Evolutionary conservation across 2,797 vertebrate species (phyloP).

Genomic region (Xerus rutilus): DNA sequence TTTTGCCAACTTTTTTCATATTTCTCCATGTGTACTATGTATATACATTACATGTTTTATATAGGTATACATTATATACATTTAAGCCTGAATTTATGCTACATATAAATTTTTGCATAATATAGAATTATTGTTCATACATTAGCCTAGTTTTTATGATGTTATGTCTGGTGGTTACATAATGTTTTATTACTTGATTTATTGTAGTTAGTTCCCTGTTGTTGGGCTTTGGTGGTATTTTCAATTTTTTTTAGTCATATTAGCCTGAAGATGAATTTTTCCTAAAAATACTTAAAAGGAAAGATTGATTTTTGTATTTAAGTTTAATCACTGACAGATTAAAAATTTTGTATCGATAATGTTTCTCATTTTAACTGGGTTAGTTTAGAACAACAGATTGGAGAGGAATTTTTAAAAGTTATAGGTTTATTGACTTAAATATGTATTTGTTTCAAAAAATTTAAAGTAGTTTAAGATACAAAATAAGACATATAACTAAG

Average conservation of each 20-base stretch:
- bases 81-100: conserved; percentile 18
- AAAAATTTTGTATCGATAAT: neutral
- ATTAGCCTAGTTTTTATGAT: neutral
- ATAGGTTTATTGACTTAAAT: conserved; percentile 39
- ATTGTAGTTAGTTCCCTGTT: neutral
- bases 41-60: no score
- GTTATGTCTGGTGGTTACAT: neutral
- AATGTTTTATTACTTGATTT: conserved; percentile 7
- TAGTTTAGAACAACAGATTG: conserved; percentile 50
- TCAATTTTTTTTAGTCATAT: conserved; percentile 8
- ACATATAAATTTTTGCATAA: conserved; percentile 43
- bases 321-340: conserved; percentile 19
- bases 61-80: no score
- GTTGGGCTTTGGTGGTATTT: neutral
- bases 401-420: conserved; percentile 47
- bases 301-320: neutral
- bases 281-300: conserved; percentile 51
- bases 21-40: conserved; percentile 38
- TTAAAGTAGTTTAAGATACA: conserved; percentile 37
- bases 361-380: conserved; percentile 28
- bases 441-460: conserved; percentile 39
- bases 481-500: conserved; percentile 3
- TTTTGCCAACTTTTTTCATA: conserved; percentile 47
- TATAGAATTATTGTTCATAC: neutral
- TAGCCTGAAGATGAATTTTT: conserved; percentile 22